Percentiles rank a stretch among this genome's conserved stretches.
phyloP scores from a whole-genome alignment of 1,140 invertebrate genomes.

The Pollicipes pollicipes region DNA sequence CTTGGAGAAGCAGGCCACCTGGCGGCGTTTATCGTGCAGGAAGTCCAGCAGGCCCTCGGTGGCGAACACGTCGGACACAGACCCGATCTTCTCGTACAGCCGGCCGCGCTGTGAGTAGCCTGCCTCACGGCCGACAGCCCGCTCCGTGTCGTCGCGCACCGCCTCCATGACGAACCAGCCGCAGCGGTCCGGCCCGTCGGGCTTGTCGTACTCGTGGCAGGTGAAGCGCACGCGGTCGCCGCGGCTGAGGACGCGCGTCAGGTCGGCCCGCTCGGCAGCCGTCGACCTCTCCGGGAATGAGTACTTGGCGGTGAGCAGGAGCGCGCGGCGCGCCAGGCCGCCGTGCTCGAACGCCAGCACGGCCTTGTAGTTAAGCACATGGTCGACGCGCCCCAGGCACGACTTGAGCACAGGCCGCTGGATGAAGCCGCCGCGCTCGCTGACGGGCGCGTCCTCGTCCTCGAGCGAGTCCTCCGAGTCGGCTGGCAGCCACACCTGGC shows the following conservation, averaged over 20 bases:
- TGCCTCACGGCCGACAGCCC: background rate
- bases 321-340: background rate
- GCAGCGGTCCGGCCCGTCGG: background rate
- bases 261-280: background rate
- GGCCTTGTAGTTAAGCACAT: background rate
- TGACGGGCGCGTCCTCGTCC: background rate
- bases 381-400: background rate
- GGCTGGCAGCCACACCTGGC: background rate
- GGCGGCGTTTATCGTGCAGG: background rate
- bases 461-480: background rate
- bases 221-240: background rate
- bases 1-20: background rate
- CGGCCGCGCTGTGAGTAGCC: background rate
- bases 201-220: conserved; percentile 3
- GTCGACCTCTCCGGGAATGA: background rate
- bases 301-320: background rate
- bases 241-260: background rate
- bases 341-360: background rate
- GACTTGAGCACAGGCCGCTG: background rate
- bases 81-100: background rate
- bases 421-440: background rate
- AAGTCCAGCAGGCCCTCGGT: background rate
- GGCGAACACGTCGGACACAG: background rate
- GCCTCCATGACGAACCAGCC: background rate
- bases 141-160: background rate